Evolutionary conservation across 2,888 invertebrate species (phyloP), one percentile per base, ranked within the genome.

Genomic region (Hetaerina titia): DNA sequence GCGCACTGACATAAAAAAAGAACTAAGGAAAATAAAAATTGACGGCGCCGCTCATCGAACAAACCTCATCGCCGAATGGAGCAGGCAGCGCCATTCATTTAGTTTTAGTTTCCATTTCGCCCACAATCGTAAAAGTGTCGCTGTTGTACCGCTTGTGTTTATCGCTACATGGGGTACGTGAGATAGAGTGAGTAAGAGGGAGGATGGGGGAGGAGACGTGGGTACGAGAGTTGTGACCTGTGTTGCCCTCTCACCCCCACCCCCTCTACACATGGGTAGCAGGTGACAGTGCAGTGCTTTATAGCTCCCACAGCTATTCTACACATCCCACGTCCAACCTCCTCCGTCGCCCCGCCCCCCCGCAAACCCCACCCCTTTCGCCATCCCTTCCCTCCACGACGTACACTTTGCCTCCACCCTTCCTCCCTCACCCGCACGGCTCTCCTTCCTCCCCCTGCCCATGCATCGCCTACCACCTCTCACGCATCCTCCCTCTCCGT

Each of bases 201-300:
- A 15, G 31, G 81, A n/a, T 15, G 45, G 81, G 31, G 11, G 11
- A 13, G 31, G 45, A 45, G 45, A 19, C 64, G 4, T n/a, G 74
- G 25, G 31, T 81, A 81, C 81, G 92, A 92, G 92, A 13, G 64
- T 64, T 92, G 64, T 92, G 92, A 92, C 92, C 92, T 56, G 56
- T 56, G 92, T 92, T 92, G 92, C 56, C 92, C 92, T 88, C 17
- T 56, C 88, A 17, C 19, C 45, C 60, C 63, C 45, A 25, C 88
- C 89, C 89, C 19, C 56, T 56, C 63, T 56, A 56, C 13, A 22
- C 56, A 22, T 25, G 92, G 92, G 92, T 92, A 92, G 92, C 92
- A 92, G 92, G 92, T 92, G 92, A 92, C 92, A 92, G 92, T 69
- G 92, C 92, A 64, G 69, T 92, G 92, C 92, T 92, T 92, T 74